These are phyloP conservation scores for Phortica variegata DNA, from an alignment of 1,140 invertebrate genomes.

Conservation along the genomic window DNA sequence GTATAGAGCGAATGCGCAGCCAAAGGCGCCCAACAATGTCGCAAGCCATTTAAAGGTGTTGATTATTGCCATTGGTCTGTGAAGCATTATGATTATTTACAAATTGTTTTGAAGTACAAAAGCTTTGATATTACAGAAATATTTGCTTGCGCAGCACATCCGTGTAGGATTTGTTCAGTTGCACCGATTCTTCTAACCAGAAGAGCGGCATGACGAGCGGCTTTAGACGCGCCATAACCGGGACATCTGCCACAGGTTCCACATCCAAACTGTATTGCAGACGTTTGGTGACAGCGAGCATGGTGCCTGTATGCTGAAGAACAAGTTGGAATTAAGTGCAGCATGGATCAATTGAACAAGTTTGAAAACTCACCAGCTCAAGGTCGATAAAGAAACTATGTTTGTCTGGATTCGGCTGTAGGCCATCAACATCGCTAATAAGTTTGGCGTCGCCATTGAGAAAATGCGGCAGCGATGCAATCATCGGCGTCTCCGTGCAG, in stretches of 20 bases:
- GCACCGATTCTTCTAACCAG: constrained; percentile 73
- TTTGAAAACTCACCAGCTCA: constrained; percentile 64
- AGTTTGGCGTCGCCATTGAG: constrained; percentile 68
- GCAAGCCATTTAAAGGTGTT: constrained; percentile 26
- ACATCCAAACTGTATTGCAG: constrained; percentile 71
- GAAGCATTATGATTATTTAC: neutral
- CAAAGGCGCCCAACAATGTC: constrained; percentile 20
- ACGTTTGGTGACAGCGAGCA: constrained; percentile 66
- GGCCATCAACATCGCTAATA: constrained; percentile 65
- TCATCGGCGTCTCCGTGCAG: constrained; percentile 61
- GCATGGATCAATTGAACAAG: neutral
- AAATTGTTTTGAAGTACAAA: neutral
- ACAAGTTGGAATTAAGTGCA: neutral
- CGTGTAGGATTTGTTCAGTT: constrained; percentile 60
- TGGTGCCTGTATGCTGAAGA: constrained; percentile 66
- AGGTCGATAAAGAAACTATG: constrained; percentile 74
- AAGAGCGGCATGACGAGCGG: constrained; percentile 66
- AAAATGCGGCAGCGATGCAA: constrained; percentile 74
- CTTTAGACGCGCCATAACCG: constrained; percentile 66
- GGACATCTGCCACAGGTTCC: constrained; percentile 64
- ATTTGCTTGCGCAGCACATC: constrained; percentile 60
- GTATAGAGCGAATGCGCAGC: constrained; percentile 9
- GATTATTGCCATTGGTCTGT: constrained; percentile 18
- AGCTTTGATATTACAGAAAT: constrained; percentile 45
- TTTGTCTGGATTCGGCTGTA: constrained; percentile 67